A percentile compares a stretch with the other conserved stretches of the same genome.
Evolutionary conservation across 2,888 invertebrate species (phyloP).

Genomic region (Andricus quercusramuli): DNA sequence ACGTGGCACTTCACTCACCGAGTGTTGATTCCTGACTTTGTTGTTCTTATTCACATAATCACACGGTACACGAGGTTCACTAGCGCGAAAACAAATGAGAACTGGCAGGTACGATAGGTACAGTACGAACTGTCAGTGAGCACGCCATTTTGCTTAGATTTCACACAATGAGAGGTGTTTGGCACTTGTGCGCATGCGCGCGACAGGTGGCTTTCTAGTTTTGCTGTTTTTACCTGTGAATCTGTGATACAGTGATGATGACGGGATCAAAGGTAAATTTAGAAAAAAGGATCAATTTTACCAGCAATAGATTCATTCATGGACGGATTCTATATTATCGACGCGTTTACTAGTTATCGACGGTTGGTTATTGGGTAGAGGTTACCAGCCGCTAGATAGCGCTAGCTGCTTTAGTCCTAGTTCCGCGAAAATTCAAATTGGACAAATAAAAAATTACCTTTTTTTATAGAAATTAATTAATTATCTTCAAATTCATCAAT

Average conservation of each 20-base stretch:
- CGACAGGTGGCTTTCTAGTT: slow-evolving; percentile 42
- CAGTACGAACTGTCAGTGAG: background rate
- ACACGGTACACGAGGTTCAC: slow-evolving; percentile 38
- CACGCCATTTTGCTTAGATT: slow-evolving; percentile 62
- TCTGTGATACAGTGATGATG: background rate
- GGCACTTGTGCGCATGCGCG: slow-evolving; percentile 42
- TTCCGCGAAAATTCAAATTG: too few species aligned
- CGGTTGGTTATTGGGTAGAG: background rate
- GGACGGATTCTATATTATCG: background rate
- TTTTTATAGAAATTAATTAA: too few species aligned
- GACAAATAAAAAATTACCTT: too few species aligned
- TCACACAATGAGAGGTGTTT: slow-evolving; percentile 7
- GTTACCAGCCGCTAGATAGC: too few species aligned
- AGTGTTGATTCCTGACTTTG: slow-evolving; percentile 15
- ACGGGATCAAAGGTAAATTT: background rate
- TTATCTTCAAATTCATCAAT: too few species aligned
- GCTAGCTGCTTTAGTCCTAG: too few species aligned
- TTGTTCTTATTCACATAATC: slow-evolving; percentile 25
- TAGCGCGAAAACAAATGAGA: slow-evolving; percentile 31
- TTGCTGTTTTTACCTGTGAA: background rate
- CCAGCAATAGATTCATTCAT: background rate
- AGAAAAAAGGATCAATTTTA: background rate
- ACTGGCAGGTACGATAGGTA: slow-evolving; percentile 54
- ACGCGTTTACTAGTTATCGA: background rate
- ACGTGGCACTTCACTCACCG: slow-evolving; percentile 18